These are phyloP conservation scores for Cavia aperea DNA, from an alignment of 2,113 vertebrate species.

Conservation along the genomic window DNA sequence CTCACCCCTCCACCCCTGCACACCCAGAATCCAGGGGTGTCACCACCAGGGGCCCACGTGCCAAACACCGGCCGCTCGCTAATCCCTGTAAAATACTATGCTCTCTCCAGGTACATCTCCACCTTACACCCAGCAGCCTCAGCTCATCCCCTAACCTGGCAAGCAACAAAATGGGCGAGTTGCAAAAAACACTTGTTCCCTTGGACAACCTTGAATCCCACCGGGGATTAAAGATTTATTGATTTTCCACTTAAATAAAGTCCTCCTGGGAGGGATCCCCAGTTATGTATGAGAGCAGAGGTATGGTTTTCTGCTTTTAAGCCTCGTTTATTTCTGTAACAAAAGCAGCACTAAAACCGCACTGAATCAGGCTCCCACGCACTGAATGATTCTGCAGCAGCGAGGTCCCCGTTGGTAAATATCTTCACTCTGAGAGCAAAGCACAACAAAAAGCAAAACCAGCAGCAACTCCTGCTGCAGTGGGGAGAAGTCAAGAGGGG, in stretches of 20 bases:
- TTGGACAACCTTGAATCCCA: neutral
- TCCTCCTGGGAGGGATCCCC: neutral
- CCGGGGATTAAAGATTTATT: neutral
- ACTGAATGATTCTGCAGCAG: neutral
- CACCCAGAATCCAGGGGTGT: neutral
- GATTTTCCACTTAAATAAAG: slow-evolving; percentile 24
- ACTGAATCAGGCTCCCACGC: neutral
- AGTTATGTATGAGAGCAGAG: neutral
- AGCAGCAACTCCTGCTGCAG: too few species aligned
- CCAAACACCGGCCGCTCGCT: neutral
- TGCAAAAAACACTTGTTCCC: neutral
- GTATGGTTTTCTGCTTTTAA: neutral
- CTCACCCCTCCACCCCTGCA: neutral
- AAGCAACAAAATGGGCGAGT: neutral
- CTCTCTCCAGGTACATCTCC: neutral
- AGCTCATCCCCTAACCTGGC: neutral
- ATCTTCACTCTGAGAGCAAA: neutral
- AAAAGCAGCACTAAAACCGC: neutral
- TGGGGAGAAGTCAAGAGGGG: neutral
- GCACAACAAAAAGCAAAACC: neutral
- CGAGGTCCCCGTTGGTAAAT: neutral
- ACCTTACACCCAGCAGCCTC: fast-evolving
- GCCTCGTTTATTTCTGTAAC: neutral
- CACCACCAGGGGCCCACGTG: neutral
- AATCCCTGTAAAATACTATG: neutral